A percentile compares a stretch with the other conserved stretches of the same genome.
Conservation (phyloP, 2,888 invertebrate genomes). For the Phalera bucephala region DNA sequence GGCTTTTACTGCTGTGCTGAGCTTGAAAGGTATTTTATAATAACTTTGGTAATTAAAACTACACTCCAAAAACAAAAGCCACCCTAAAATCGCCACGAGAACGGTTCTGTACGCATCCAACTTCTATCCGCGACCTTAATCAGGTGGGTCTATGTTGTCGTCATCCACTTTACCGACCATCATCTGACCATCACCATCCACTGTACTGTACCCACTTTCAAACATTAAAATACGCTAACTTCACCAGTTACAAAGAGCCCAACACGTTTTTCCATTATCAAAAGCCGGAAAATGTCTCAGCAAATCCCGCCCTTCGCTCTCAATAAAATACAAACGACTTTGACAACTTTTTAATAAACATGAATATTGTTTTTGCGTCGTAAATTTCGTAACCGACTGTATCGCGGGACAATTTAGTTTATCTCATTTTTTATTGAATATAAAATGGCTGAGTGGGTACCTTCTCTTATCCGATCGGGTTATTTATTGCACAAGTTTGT, state of each 20-base stretch:
- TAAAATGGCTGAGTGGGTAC: constrained; percentile 75
- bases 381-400: constrained; percentile 61
- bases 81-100: no score
- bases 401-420: constrained; percentile 70
- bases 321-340: constrained; percentile 3
- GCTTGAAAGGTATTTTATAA: no score
- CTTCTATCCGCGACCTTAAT: no score
- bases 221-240: no score
- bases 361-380: constrained; percentile 39
- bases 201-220: no score
- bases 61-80: no score
- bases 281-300: neutral
- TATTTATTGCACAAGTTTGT: constrained; percentile 81
- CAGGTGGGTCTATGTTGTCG: no score
- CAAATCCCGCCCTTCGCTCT: neutral
- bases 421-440: constrained; percentile 80
- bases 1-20: no score
- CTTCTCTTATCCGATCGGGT: constrained; percentile 78
- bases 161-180: no score
- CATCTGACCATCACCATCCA: no score
- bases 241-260: neutral
- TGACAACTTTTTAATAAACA: constrained; percentile 38
- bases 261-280: neutral
- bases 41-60: no score
- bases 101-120: no score